A percentile compares a stretch with the other conserved stretches of the same genome.
Evolutionary conservation across 2,888 invertebrate genomes (phyloP).

Genomic region (Trichopria drosophilae): DNA sequence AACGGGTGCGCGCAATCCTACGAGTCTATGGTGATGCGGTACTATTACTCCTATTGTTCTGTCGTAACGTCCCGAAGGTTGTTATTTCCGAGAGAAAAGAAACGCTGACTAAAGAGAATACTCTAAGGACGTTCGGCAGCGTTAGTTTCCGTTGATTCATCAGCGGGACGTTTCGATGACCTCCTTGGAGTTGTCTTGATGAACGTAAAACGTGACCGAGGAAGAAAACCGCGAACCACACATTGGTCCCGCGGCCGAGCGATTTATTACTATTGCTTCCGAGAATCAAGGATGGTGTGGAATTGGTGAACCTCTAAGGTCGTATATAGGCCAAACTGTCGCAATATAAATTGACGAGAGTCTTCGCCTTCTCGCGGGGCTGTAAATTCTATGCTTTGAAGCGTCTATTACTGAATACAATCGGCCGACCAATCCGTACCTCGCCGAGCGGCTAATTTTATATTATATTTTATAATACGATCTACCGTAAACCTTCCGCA

Average conservation of each 20-base stretch:
- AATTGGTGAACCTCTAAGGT: slow-evolving; percentile 38
- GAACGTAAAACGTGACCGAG: slow-evolving; percentile 39
- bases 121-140: slow-evolving; percentile 1
- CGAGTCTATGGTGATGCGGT: slow-evolving; percentile 25
- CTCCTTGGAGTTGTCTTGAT: slow-evolving; percentile 29
- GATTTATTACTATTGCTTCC: slow-evolving; percentile 22
- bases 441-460: no score
- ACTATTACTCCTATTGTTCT: slow-evolving; percentile 34
- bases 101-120: slow-evolving; percentile 9
- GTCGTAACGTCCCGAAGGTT: slow-evolving; percentile 28
- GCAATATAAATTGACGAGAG: no score
- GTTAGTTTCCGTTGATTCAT: slow-evolving; percentile 28
- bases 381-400: no score
- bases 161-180: slow-evolving; percentile 32
- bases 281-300: slow-evolving; percentile 24
- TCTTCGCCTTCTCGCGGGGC: no score
- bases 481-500: no score
- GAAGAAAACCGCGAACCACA: slow-evolving; percentile 50
- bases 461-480: no score
- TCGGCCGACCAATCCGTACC: no score
- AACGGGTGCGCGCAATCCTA: slow-evolving; percentile 11
- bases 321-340: slow-evolving; percentile 51
- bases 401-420: no score
- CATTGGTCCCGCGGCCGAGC: slow-evolving; percentile 4
- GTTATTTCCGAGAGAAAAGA: slow-evolving; percentile 18